Percentiles rank a stretch among this genome's conserved stretches.
phyloP scores from a whole-genome alignment of 2,888 invertebrate genomes.

The Anarsia innoxiella region DNA sequence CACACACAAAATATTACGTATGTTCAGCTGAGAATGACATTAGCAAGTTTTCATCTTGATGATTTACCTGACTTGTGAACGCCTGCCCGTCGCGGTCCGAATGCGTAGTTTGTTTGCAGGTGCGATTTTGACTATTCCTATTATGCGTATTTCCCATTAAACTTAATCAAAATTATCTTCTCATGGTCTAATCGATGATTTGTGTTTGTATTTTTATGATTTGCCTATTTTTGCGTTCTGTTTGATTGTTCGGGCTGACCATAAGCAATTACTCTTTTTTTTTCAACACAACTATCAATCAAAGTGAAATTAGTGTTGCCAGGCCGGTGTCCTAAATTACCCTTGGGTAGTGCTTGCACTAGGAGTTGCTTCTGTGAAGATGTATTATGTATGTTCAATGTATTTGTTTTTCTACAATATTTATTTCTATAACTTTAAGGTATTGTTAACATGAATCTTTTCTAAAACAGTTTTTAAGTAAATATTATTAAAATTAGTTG shows the following conservation, averaged over 20 bases:
- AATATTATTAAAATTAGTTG: no score
- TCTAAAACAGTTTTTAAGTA: no score
- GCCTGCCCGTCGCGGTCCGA: slow-evolving; percentile 55
- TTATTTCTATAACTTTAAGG: no score
- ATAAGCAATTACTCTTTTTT: no score
- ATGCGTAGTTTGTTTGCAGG: slow-evolving; percentile 43
- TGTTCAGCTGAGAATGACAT: slow-evolving; percentile 73
- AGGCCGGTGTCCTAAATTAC: no score
- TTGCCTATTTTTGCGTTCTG: slow-evolving; percentile 25
- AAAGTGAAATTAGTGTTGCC: neutral
- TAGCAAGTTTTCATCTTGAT: slow-evolving; percentile 66
- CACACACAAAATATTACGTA: slow-evolving; percentile 51
- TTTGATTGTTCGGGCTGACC: slow-evolving; percentile 34
- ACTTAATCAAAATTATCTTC: slow-evolving; percentile 27
- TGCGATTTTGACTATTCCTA: slow-evolving; percentile 43
- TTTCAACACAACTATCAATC: no score
- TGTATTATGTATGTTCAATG: no score
- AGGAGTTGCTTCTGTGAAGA: no score
- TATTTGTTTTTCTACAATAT: no score
- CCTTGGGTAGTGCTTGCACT: no score
- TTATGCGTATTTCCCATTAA: slow-evolving; percentile 70
- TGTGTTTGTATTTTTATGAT: slow-evolving; percentile 28
- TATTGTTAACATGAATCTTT: no score
- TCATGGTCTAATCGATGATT: slow-evolving; percentile 23
- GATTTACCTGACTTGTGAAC: slow-evolving; percentile 66